Evolutionary conservation across 2,888 invertebrate species (phyloP), one percentile per base, ranked within the genome.

Genomic region (Melanotus villosus): DNA sequence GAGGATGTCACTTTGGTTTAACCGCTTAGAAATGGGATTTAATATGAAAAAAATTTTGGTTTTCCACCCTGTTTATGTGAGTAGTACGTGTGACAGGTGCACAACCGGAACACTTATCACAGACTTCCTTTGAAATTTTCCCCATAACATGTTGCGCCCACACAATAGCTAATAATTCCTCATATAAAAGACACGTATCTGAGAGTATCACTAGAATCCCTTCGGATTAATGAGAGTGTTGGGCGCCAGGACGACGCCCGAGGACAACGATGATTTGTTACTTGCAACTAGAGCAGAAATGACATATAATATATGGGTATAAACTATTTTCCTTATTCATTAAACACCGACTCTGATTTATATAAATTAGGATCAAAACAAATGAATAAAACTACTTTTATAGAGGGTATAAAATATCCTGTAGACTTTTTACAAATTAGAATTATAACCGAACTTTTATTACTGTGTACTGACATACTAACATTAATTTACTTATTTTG

Each of bases 221-320:
- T 10, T 18, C 16, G 60, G 60, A 60, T 60, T 60, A 60, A 60
- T 60, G 60, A 60, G 47, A 60, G 47, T 50, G 60, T 32, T 60
- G 50, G 60, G 60, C 60, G 60, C 60, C 60, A 60, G 60, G 60
- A 60, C 60, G 60, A 47, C 60, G 60, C 47, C 60, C 23, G 23
- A 60, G 47, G 60, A 60, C 60, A 60, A 45, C 60, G 26, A 60
- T 60, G 60, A 60, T 60, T 60, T 60, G 60, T 60, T 47, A 47
- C 60, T 47, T 50, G 60, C 60, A 60, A 60, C 47, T 60, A 60
- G 50, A 60, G 47, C 60, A 60, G 60, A 60, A 60, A 60, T 34
- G 47, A 60, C 60, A 14, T 59, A 19, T 59, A 59, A 59, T 59
- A 59, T 59, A 59, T 41, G 59, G 41, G 59, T 23, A 59, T 57